Base-by-base conservation (phyloP, 2,113 vertebrate genomes). In the Zapus hudsonius region DNA sequence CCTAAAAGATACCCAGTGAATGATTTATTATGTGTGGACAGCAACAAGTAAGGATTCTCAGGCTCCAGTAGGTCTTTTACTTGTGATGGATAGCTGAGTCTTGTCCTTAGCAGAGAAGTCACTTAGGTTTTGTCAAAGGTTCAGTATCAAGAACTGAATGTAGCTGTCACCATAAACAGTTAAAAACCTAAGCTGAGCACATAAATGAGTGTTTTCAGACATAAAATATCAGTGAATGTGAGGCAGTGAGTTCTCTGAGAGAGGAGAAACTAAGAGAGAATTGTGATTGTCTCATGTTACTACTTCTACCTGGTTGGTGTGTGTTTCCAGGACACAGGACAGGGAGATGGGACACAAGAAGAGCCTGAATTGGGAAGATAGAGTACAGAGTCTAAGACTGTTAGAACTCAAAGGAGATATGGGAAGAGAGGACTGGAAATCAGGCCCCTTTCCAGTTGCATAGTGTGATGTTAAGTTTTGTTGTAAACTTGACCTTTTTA, bases 11-110 rank as follows among this genome's bases (percentile, higher is more conserved):
- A 36, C 40, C 44, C 44, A 42, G 5, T 10, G 0, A 23, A 38
- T 33, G 63, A 61, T 73, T 57, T 75, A 70, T 74, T 47, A 42
- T 25, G 13, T 76, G 40, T 57, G 90, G 19, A 69, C 89, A 87
- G 66, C 8, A 72, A 10, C 33, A 86, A 52, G n/a, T 81, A 85
- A 31, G 40, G 40, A 63, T 91, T 81, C 85, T 42, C 59, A 76
- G n/a, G 59, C 11, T 31, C 33, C 27, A 25, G 36, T 9, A 47
- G 27, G 70, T 76, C 36, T 69, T 76, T 75, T 79, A 70, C 66
- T n/a, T 29, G 47, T n/a, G 38, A 55, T 70, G 69, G 76, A 82
- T 89, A 70, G n/a, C 42, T 84, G 22, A 94, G 52, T 64, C 91
- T 44, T 84, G 0, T 40, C 55, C 42, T 70, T 44, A 69, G 42